Conservation (phyloP, 2,113 vertebrate species). For the Phalacrocorax pelagicus region DNA sequence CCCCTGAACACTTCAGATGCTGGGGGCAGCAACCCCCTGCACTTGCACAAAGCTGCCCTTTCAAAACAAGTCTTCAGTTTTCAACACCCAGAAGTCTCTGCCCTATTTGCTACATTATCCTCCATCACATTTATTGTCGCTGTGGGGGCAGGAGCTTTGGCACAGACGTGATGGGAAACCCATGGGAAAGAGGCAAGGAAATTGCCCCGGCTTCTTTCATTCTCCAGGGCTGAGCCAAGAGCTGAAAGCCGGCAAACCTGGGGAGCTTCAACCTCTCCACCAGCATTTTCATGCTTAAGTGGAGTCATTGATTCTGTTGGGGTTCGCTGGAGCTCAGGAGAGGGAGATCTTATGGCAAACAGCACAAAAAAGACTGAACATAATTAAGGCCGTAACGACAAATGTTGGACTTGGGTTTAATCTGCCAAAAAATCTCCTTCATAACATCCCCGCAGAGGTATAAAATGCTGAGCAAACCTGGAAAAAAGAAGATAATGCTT, state of each 20-base stretch:
- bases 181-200: neutral
- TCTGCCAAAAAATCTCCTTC: neutral
- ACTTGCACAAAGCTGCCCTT: neutral
- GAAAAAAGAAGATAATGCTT: neutral
- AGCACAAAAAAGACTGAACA: neutral
- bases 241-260: neutral
- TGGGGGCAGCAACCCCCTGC: neutral
- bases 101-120: accelerated
- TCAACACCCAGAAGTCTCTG: neutral
- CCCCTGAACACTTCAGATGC: neutral
- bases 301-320: neutral
- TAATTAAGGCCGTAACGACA: neutral
- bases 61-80: neutral
- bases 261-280: neutral
- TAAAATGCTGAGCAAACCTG: constrained; percentile 52
- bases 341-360: neutral
- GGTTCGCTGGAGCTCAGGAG: neutral
- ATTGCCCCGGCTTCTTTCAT: neutral
- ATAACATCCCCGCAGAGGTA: constrained; percentile 8
- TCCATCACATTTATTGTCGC: accelerated
- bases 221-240: neutral
- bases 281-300: neutral
- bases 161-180: neutral
- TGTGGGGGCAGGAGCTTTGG: neutral
- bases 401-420: neutral